phyloP scores from a whole-genome alignment of 2,113 vertebrate genomes.

The Scomber colias region DNA sequence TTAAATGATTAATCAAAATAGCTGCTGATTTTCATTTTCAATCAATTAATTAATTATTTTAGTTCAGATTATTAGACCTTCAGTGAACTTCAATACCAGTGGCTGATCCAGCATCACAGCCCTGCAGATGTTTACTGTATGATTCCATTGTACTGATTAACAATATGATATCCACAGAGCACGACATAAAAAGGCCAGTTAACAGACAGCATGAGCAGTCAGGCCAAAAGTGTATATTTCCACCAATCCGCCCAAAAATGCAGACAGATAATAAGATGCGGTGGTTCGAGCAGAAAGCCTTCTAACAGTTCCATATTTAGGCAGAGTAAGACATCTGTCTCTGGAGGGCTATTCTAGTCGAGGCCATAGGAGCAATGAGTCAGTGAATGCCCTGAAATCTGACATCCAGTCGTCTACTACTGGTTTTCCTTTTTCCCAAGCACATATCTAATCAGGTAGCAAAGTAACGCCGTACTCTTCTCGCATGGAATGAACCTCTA shows the following conservation, averaged over 20 bases:
- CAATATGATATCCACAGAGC: constrained; percentile 34
- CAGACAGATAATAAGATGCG: constrained; percentile 32
- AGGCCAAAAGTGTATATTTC: constrained; percentile 34
- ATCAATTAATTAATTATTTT: not conserved
- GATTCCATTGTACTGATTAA: constrained; percentile 29
- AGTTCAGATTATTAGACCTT: not conserved
- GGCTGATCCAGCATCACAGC: constrained; percentile 4
- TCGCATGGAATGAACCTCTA: constrained; percentile 48
- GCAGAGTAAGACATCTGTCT: constrained; percentile 62
- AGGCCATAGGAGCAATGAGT: constrained; percentile 66
- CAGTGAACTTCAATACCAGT: not conserved
- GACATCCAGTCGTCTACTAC: constrained; percentile 55
- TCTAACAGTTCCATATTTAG: constrained; percentile 52
- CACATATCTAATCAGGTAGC: constrained; percentile 62
- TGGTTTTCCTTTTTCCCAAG: constrained; percentile 42
- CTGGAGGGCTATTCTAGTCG: constrained; percentile 46
- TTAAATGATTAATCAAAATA: not conserved
- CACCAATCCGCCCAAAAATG: constrained; percentile 21
- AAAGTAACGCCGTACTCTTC: constrained; percentile 47
- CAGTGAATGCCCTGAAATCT: constrained; percentile 56
- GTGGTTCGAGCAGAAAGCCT: constrained; percentile 24
- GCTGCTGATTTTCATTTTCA: not conserved
- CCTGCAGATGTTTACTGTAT: not conserved
- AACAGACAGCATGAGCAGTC: constrained; percentile 15
- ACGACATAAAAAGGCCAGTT: constrained; percentile 12